phyloP scores from a whole-genome alignment of 2,113 vertebrate genomes.

The Melanostigma gelatinosum region DNA sequence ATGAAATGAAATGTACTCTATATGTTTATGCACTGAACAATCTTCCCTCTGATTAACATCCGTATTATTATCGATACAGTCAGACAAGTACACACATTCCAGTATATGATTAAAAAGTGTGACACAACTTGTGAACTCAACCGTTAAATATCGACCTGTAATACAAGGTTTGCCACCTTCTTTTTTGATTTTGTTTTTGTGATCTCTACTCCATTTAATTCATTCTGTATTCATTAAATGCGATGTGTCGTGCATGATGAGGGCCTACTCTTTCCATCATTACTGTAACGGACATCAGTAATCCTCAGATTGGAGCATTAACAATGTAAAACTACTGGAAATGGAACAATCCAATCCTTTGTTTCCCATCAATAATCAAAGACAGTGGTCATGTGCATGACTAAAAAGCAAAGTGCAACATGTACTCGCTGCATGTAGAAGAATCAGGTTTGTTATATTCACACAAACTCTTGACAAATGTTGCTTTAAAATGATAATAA shows the following conservation, averaged over 20 bases:
- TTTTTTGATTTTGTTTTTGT: not conserved
- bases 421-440: not conserved
- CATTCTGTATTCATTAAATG: slow-evolving; percentile 35
- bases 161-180: not conserved
- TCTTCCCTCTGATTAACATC: not conserved
- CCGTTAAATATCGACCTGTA: not conserved
- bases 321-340: slow-evolving; percentile 23
- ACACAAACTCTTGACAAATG: not conserved
- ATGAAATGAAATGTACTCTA: not conserved
- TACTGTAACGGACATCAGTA: slow-evolving; percentile 24
- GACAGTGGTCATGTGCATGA: slow-evolving; percentile 14
- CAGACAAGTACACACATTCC: not conserved
- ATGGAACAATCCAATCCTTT: slow-evolving; percentile 42
- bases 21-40: not conserved
- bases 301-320: slow-evolving; percentile 45
- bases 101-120: not conserved
- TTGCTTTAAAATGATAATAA: not conserved
- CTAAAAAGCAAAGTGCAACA: not conserved
- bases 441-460: not conserved
- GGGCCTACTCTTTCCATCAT: not conserved
- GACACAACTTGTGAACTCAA: not conserved
- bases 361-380: slow-evolving; percentile 42
- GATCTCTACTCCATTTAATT: slow-evolving; percentile 45
- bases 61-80: not conserved
- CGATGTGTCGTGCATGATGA: slow-evolving; percentile 33